Evolutionary conservation across 1,140 invertebrate genomes (phyloP).

Genomic region (Trichogramma pretiosum): DNA sequence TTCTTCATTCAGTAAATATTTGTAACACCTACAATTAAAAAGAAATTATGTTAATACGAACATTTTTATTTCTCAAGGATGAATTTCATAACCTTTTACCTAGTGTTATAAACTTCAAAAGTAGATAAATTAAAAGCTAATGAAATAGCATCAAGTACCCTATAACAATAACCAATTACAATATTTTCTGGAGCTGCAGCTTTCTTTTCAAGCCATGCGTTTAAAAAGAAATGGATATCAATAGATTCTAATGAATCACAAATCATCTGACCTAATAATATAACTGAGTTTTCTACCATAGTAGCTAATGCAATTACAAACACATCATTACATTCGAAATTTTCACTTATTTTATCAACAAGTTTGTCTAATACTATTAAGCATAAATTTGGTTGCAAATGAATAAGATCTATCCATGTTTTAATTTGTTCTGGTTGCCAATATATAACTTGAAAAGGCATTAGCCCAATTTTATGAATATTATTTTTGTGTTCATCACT

Average conservation of each 20-base stretch:
- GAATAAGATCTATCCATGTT: conserved; percentile 9
- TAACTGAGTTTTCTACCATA: conserved; percentile 2
- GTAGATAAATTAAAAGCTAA: conserved; percentile 13
- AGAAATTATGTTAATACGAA: not conserved
- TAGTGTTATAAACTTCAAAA: conserved; percentile 11
- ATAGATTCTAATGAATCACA: not conserved
- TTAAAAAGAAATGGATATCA: conserved; percentile 6
- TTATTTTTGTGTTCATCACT: conserved; percentile 6
- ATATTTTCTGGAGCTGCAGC: conserved; percentile 7
- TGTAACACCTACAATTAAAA: conserved; percentile 9
- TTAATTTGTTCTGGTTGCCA: conserved; percentile 11
- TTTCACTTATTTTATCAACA: conserved; percentile 3
- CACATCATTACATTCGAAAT: conserved; percentile 5
- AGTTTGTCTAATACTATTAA: conserved; percentile 11
- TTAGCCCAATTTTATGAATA: conserved; percentile 10
- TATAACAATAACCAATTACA: conserved; percentile 5
- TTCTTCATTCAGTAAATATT: conserved; percentile 6
- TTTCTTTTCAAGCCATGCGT: conserved; percentile 4
- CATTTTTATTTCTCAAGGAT: too few relatives aligned
- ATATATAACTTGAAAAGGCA: conserved; percentile 11
- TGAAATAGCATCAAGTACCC: conserved; percentile 11
- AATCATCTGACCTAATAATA: conserved; percentile 15
- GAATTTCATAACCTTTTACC: conserved; percentile 2
- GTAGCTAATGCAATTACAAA: conserved; percentile 9
- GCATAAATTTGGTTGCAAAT: conserved; percentile 2